phyloP scores from a whole-genome alignment of 2,888 invertebrate species.

The Elegia similella region DNA sequence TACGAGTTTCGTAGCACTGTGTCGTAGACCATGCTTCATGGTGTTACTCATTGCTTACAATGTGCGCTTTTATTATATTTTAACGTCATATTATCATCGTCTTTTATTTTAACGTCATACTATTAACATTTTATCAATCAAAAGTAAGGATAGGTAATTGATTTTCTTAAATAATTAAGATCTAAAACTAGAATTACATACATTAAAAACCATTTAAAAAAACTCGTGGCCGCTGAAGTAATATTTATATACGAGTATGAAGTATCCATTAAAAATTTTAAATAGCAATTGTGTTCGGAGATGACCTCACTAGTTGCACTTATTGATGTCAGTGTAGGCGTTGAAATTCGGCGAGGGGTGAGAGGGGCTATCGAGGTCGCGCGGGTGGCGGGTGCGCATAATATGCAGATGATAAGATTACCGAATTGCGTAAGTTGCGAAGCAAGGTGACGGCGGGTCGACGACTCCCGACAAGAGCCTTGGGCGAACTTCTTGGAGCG shows the following conservation, averaged over 20 bases:
- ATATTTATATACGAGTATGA: too few relatives aligned
- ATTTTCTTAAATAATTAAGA: too few relatives aligned
- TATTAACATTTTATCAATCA: too few relatives aligned
- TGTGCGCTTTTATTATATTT: conserved; percentile 9
- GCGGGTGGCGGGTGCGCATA: conserved; percentile 63
- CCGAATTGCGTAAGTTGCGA: conserved; percentile 77
- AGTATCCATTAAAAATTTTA: conserved; percentile 37
- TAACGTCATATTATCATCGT: conserved; percentile 15
- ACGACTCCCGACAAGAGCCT: conserved; percentile 71
- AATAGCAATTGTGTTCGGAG: conserved; percentile 38
- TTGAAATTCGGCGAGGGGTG: conserved; percentile 66
- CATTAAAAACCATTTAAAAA: too few relatives aligned
- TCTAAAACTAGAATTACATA: too few relatives aligned
- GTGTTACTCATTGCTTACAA: conserved; percentile 21
- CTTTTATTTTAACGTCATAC: conserved; percentile 17
- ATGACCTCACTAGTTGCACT: conserved; percentile 42
- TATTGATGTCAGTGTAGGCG: conserved; percentile 41
- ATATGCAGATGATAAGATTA: conserved; percentile 76
- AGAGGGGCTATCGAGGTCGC: conserved; percentile 62
- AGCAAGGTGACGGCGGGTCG: conserved; percentile 78
- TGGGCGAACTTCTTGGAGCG: conserved; percentile 64
- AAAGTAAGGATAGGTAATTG: too few relatives aligned
- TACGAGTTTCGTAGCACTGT: conserved; percentile 50
- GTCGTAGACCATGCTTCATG: conserved; percentile 47
- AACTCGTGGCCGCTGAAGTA: too few relatives aligned